Evolutionary conservation across 2,888 invertebrate species (phyloP).

Genomic region (Thymelicus lineola): DNA sequence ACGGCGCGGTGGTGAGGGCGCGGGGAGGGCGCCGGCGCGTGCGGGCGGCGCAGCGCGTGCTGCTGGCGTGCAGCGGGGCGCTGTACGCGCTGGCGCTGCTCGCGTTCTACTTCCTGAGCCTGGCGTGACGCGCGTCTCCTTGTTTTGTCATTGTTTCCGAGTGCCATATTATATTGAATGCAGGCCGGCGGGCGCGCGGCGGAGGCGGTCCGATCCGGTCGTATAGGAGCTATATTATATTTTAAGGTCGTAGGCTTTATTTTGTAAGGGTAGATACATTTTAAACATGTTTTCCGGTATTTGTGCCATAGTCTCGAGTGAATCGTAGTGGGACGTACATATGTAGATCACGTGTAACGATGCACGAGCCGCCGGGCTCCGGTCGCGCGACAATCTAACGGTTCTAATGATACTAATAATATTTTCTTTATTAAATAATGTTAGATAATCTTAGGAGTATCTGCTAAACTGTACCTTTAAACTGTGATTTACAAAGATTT

Average conservation of each 20-base stretch:
- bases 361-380: neutral
- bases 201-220: conserved; percentile 7
- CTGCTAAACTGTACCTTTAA: conserved; percentile 4
- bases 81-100: conserved; percentile 70
- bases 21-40: conserved; percentile 38
- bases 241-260: conserved; percentile 28
- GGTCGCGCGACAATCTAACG: conserved; percentile 14
- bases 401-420: conserved; percentile 35
- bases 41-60: conserved; percentile 76
- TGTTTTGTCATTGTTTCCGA: conserved; percentile 11
- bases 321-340: conserved; percentile 1
- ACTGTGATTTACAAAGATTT: conserved; percentile 27
- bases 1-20: conserved; percentile 54
- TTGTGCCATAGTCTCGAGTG: conserved; percentile 4
- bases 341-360: neutral
- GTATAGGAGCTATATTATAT: conserved; percentile 32
- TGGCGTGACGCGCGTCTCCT: conserved; percentile 53
- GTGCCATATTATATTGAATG: conserved; percentile 29
- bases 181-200: conserved; percentile 13
- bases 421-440: conserved; percentile 13
- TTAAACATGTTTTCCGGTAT: conserved; percentile 1
- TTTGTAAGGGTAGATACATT: conserved; percentile 28
- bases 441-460: conserved; percentile 19
- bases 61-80: conserved; percentile 82
- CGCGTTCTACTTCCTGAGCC: conserved; percentile 75